Conservation (phyloP, 35 echinoderm and acorn worm species). For the Heliocidaris erythrogramma region DNA sequence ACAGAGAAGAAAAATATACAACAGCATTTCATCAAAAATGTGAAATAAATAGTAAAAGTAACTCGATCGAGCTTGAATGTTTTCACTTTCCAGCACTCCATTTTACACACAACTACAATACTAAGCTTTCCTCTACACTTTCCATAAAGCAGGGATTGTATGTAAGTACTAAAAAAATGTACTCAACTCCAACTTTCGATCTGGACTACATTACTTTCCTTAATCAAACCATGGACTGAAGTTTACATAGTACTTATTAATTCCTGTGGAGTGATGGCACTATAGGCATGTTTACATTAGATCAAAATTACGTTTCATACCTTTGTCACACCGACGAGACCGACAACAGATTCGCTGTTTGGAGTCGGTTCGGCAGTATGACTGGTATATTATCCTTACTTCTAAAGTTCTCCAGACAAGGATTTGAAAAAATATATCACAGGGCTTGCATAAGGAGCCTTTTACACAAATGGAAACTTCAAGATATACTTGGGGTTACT, state of each 20-base stretch:
- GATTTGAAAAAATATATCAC: background rate
- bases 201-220: background rate
- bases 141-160: background rate
- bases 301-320: no score
- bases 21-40: background rate
- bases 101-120: background rate
- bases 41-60: conserved; percentile 18
- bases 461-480: background rate
- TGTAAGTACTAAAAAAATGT: background rate
- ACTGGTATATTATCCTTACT: no score
- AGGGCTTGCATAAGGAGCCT: background rate
- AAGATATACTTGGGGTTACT: background rate
- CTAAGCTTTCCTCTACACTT: background rate
- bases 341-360: no score
- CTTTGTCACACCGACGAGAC: no score
- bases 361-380: no score
- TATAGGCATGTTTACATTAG: background rate
- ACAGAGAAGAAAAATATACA: conserved; percentile 13
- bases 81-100: background rate
- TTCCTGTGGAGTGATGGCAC: background rate
- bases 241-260: background rate
- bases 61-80: background rate
- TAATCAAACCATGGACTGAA: background rate
- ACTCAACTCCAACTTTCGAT: background rate
- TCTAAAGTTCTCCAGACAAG: background rate